These are phyloP conservation scores for Triplophysa rosa DNA, from an alignment of 2,113 vertebrate species.

Conservation along the genomic window DNA sequence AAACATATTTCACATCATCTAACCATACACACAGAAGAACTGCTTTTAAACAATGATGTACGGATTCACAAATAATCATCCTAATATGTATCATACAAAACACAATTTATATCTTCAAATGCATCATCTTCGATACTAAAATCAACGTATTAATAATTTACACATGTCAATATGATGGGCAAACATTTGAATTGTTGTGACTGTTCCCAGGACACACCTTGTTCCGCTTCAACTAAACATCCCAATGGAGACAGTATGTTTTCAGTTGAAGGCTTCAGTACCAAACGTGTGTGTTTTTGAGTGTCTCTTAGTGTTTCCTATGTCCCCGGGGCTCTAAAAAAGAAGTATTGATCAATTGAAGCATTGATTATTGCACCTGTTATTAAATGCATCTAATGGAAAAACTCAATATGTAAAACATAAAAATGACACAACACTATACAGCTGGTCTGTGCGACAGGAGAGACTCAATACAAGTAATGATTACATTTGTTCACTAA, in stretches of 20 bases:
- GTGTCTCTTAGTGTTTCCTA: slow-evolving; percentile 7
- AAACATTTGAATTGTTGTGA: neutral
- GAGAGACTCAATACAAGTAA: neutral
- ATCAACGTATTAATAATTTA: neutral
- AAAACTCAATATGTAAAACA: no score
- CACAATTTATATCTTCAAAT: neutral
- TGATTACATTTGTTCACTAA: neutral
- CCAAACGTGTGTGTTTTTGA: no score
- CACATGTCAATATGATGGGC: neutral
- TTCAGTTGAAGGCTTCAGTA: no score
- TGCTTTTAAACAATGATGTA: slow-evolving; percentile 31
- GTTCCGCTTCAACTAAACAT: neutral
- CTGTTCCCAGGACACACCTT: neutral
- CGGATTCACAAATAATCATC: neutral
- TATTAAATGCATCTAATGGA: neutral
- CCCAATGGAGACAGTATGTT: neutral
- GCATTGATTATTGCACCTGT: slow-evolving; percentile 67
- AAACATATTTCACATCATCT: slow-evolving; percentile 62
- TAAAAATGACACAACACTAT: neutral
- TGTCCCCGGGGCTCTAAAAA: slow-evolving; percentile 62
- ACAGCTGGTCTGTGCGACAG: neutral
- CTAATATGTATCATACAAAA: neutral
- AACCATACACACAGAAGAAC: slow-evolving; percentile 28
- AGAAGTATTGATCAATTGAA: slow-evolving; percentile 75
- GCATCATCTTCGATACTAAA: neutral